Evolutionary conservation across 2,113 vertebrate genomes (phyloP).

Genomic region (Grantiella picta): DNA sequence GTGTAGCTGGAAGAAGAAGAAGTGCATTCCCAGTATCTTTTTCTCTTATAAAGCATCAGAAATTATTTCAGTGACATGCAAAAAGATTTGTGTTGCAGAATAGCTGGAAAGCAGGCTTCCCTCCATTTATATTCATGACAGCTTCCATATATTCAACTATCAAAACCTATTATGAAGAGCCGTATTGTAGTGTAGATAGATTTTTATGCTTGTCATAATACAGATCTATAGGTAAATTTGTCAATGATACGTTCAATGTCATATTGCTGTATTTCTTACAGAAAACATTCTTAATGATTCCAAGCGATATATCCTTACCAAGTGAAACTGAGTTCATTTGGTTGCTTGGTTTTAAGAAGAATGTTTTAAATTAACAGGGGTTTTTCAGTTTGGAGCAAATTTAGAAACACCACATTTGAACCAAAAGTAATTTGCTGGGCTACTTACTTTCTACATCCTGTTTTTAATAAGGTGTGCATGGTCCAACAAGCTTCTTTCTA

Average conservation of each 20-base stretch:
- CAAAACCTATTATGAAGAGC: constrained; percentile 49
- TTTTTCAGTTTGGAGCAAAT: not conserved
- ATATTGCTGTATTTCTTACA: not conserved
- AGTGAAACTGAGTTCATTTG: not conserved
- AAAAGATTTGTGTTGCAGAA: constrained; percentile 29
- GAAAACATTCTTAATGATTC: constrained; percentile 38
- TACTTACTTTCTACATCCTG: not conserved
- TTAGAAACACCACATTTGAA: not conserved
- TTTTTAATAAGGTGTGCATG: not conserved
- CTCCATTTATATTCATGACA: constrained; percentile 31
- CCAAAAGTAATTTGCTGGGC: constrained; percentile 1
- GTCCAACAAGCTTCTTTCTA: not conserved
- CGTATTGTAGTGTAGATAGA: not conserved
- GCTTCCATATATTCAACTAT: constrained; percentile 24
- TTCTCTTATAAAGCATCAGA: constrained; percentile 3
- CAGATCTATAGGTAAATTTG: constrained; percentile 43
- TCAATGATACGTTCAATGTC: not conserved
- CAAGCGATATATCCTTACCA: not conserved
- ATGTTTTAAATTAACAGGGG: not conserved
- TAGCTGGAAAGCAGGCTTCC: constrained; percentile 20
- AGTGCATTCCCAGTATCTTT: not conserved
- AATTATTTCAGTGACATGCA: constrained; percentile 21
- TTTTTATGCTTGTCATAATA: constrained; percentile 40
- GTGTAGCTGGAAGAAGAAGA: not conserved
- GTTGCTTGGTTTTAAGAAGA: not conserved